phyloP scores from a whole-genome alignment of 2,113 vertebrate genomes.

The Neopipo cinnamomea region DNA sequence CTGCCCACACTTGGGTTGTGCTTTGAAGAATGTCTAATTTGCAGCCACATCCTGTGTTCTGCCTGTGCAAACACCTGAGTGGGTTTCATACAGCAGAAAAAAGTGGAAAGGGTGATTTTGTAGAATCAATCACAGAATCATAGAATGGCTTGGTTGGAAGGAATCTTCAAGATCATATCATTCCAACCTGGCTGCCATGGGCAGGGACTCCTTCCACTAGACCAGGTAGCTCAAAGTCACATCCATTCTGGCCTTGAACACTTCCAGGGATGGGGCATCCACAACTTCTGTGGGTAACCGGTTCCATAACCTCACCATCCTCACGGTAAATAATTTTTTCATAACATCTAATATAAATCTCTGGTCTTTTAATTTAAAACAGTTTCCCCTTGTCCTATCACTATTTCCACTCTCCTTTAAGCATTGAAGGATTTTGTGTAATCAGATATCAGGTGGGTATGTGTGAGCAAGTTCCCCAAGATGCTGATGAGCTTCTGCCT shows the following conservation, averaged over 20 bases:
- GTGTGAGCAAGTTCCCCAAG: not conserved
- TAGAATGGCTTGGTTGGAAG: not conserved
- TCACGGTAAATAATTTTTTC: not conserved
- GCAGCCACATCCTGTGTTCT: not conserved
- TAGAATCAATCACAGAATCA: not conserved
- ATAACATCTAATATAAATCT: not conserved
- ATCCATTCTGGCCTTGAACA: not conserved
- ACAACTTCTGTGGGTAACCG: not conserved
- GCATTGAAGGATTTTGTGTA: not conserved
- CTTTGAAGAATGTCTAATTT: not conserved
- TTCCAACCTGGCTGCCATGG: not conserved
- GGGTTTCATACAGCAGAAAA: not conserved
- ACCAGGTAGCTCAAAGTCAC: not conserved
- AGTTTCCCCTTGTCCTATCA: not conserved
- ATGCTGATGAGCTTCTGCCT: not conserved
- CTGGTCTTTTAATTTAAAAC: not conserved
- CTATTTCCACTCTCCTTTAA: not conserved
- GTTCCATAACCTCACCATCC: not conserved
- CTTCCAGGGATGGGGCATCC: not conserved
- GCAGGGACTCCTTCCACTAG: not conserved
- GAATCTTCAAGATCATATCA: not conserved
- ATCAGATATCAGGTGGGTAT: not conserved
- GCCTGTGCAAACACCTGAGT: not conserved
- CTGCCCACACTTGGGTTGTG: not conserved
- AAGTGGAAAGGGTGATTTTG: not conserved